Base-by-base conservation (phyloP, 2,113 vertebrate genomes). In the Mesoclemmys tuberculata region DNA sequence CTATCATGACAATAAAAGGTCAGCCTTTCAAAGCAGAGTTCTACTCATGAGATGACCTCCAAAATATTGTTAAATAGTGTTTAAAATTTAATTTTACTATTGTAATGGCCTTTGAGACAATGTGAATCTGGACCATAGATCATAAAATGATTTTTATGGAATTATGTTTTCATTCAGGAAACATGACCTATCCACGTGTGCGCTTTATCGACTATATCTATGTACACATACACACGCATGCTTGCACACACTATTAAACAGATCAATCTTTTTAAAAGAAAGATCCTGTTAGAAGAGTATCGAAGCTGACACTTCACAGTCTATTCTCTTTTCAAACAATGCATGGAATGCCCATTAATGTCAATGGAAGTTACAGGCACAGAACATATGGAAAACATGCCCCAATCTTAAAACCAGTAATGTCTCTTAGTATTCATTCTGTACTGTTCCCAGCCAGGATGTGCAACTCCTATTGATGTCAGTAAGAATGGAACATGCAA, bases 341-440 rank as follows among this genome's bases (percentile, higher is more conserved):
- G 88, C 93, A 84, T 93, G 91, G 95, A 97, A 96, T 97, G 94
- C 64, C 92, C 95, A 94, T 97, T 97, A 97, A 96, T 97, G 96
- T 95, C 94, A 96, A 85, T 79, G 85, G 89, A 87, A 86, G 93
- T 94, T 94, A 94, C 87, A 95, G 94, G 89, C 96, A 93, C 86
- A 96, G 93, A 90, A 96, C 96, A 97, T 96, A 97, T 93, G 95
- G 87, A 94, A 90, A 91, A n/a, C 21, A 89, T 94, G 93, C 81
- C 54, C 94, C 94, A 46, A 95, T 75, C 90, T 96, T 90, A 83
- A 87, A 82, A 90, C 88, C 14, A 46, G 44, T 56, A 93, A 94
- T 90, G 80, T 12, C 26, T 90, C 80, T 93, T 93, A 89, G 80
- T 44, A 58, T 71, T 93, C 91, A 92, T 84, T 61, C 27, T 54